Percentiles rank a stretch among this genome's conserved stretches.
Conservation (phyloP, 1,140 invertebrate species). For the Ostrea denselamellosa region DNA sequence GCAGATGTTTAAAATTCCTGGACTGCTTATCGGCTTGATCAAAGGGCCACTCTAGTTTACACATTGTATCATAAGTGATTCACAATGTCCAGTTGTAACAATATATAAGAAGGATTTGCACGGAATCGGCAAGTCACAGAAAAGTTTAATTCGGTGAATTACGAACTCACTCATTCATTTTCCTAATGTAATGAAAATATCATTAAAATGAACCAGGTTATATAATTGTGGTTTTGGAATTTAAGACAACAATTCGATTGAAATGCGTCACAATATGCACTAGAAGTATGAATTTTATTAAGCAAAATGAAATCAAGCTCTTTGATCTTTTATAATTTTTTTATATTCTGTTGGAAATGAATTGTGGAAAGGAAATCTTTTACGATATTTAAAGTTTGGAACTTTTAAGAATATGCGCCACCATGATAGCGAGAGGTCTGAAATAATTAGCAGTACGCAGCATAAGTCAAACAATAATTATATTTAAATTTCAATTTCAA, state of each 20-base stretch:
- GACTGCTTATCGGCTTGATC: not conserved
- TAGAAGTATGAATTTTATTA: not conserved
- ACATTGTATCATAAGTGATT: not conserved
- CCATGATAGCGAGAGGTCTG: no score
- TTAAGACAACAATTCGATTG: not conserved
- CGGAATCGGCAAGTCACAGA: not conserved
- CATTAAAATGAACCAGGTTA: slow-evolving; percentile 6
- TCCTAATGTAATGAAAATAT: slow-evolving; percentile 30
- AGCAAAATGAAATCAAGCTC: not conserved
- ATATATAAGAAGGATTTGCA: slow-evolving; percentile 1
- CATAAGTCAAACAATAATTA: no score
- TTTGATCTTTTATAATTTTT: not conserved
- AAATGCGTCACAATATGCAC: not conserved
- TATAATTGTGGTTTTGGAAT: slow-evolving; percentile 17
- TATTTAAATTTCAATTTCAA: no score
- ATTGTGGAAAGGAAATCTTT: not conserved
- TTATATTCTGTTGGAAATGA: not conserved
- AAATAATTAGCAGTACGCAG: no score
- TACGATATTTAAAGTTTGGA: not conserved
- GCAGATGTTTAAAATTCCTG: slow-evolving; percentile 24
- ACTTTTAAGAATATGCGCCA: no score
- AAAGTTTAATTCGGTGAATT: not conserved
- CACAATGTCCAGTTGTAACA: slow-evolving; percentile 11
- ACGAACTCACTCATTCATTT: not conserved
- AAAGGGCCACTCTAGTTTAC: not conserved